These are phyloP conservation scores for Whitmania pigra DNA, from an alignment of 1,140 invertebrate species.

Conservation along the genomic window DNA sequence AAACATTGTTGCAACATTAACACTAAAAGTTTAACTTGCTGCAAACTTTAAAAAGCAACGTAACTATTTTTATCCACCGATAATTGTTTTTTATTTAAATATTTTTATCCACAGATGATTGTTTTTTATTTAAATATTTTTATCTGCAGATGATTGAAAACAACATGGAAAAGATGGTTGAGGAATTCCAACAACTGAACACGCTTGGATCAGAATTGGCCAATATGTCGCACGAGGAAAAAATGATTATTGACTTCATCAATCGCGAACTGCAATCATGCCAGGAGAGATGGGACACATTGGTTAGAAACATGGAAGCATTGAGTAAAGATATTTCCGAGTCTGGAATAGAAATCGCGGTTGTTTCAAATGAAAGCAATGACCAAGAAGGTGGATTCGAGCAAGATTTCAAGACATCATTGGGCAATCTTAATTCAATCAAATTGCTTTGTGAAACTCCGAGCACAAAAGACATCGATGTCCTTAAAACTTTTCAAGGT, in stretches of 20 bases:
- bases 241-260: neutral
- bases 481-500: too few species aligned
- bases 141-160: constrained; percentile 2
- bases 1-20: too few species aligned
- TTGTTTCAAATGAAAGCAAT: neutral
- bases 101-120: too few species aligned
- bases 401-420: too few species aligned
- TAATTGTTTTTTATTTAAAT: too few species aligned
- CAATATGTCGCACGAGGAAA: neutral
- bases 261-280: constrained; percentile 4
- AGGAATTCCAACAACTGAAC: neutral
- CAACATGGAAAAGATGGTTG: neutral
- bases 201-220: neutral
- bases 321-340: neutral
- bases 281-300: constrained; percentile 6
- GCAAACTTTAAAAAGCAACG: too few species aligned
- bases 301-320: constrained; percentile 7
- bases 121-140: neutral
- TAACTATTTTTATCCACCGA: too few species aligned
- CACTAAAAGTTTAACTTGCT: too few species aligned
- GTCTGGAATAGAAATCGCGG: neutral
- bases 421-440: too few species aligned
- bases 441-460: too few species aligned
- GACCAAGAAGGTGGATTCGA: neutral
- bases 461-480: too few species aligned